Base-by-base conservation (phyloP, 2,888 invertebrate genomes). In the Rapana venosa region DNA sequence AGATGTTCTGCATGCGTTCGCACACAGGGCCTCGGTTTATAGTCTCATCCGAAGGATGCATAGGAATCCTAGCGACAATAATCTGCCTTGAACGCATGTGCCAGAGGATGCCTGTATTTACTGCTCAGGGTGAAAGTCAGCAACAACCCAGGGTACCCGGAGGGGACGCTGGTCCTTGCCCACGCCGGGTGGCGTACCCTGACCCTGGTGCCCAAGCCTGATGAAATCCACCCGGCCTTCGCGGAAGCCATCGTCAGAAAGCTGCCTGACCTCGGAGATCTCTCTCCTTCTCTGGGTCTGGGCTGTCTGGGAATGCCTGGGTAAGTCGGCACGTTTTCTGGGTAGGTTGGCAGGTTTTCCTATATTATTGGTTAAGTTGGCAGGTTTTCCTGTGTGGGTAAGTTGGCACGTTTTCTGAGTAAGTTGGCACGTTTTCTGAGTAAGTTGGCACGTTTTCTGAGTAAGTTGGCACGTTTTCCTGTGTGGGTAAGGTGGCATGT, bases 71-170 rank as follows among this genome's bases (percentile, higher is more conserved):
- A 26, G 5, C 66, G 5, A 66, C 22, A 66, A 20, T 17, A 66
- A 22, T 66, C 26, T 66, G 20, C 20, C 66, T 20, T 66, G 66
- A 66, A 66, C 20, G 66, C 66, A 17, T 20, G 13, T 17, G 61
- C 47, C 22, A 66, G 17, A 20, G 26, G 17, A 26, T 26, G 4
- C 47, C 20, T 36, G 17, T 17, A 22, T 30, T 11, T 22, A 5
- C 22, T 36, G 47, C 47, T 47, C 94, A 98, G 98, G 95, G 97
- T 98, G 66, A 96, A 97, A 88, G 97, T 97, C 88, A 98, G 97
- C 92, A 97, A 97, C 92, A 97, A 97, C 95, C 93, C 96, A 20
- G 96, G 97, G 11, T 98, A 96, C 95, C 97, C 97, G 0, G 97
- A 97, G 32, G 98, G 97, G 0, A 97, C 97, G 93, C 96, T 97